Evolutionary conservation across 2,113 vertebrate species (phyloP).

Genomic region (Hyperopisus bebe): DNA sequence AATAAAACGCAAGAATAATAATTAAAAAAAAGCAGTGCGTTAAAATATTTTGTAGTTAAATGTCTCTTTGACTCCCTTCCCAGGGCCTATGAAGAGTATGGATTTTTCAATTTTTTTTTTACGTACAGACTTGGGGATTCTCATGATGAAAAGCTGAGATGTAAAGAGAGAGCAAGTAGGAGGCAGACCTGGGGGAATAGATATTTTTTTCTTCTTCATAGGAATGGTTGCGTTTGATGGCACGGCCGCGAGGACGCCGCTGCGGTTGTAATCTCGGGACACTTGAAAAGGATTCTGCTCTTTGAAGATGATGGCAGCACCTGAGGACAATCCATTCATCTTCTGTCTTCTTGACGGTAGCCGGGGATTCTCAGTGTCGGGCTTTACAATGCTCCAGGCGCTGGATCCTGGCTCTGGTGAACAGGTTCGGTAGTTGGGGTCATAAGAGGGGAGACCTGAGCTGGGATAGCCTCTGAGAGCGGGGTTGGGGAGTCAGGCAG

Average conservation of each 20-base stretch:
- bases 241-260: background rate
- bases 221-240: conserved; percentile 16
- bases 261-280: conserved; percentile 20
- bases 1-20: background rate
- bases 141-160: conserved; percentile 11
- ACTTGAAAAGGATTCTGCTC: conserved; percentile 25
- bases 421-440: background rate
- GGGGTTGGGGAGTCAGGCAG: background rate
- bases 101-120: background rate
- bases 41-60: background rate
- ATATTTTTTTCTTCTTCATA: background rate
- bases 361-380: conserved; percentile 32
- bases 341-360: conserved; percentile 28
- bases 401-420: background rate
- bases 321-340: conserved; percentile 30
- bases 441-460: background rate
- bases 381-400: conserved; percentile 18
- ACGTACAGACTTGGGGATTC: background rate
- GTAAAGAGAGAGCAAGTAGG: background rate
- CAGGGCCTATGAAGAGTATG: background rate
- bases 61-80: background rate
- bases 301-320: conserved; percentile 32
- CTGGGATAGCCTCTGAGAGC: background rate
- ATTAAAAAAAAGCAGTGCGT: background rate
- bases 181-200: conserved; percentile 11